Base-by-base conservation (phyloP, 2,888 invertebrate genomes). In the Agrochola lota region DNA sequence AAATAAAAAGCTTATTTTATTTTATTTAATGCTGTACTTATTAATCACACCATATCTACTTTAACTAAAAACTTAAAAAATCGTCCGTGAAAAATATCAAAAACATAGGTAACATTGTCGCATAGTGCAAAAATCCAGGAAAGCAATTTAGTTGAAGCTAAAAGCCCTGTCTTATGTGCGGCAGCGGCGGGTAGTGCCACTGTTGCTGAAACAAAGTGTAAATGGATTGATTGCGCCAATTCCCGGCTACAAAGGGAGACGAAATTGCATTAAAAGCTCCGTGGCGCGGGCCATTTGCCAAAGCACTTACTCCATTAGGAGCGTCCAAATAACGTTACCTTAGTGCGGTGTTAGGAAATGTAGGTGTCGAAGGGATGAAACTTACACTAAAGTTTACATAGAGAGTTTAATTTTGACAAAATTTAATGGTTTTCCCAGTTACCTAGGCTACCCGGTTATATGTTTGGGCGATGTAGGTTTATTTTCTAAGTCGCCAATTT, bases 141-240 rank as follows among this genome's bases (percentile, higher is more conserved):
- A 85, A 91, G 89, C 91, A 93, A 94, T 94, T 93, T 94, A 90
- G 91, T 91, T 91, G 91, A 88, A 90, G 91, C 93, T 95, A 94
- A 95, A 95, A 95, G 95, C 94, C 71, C 85, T 90, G 88, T 90
- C 90, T 90, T 90, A 81, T 83, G 88, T 91, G 92, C 90, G 89
- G 91, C 90, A 89, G 85, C 83, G 87, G 85, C 86, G 86, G 84
- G 85, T 87, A 90, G 90, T 90, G 89, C 86, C 91, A 90, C 92
- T 95, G 95, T 95, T 96, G 94, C 94, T 95, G 97, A 96, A 97
- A 97, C 97, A 97, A 95, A 97, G 97, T 96, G 96, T 96, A 97
- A 97, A 97, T 97, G 97, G 96, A 97, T 96, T 96, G 97, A 97
- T 97, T 96, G 97, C 95, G 94, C 94, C 97, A 97, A 97, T 97